Base-by-base conservation (phyloP, 2,797 vertebrate species). In the Smutsia gigantea region DNA sequence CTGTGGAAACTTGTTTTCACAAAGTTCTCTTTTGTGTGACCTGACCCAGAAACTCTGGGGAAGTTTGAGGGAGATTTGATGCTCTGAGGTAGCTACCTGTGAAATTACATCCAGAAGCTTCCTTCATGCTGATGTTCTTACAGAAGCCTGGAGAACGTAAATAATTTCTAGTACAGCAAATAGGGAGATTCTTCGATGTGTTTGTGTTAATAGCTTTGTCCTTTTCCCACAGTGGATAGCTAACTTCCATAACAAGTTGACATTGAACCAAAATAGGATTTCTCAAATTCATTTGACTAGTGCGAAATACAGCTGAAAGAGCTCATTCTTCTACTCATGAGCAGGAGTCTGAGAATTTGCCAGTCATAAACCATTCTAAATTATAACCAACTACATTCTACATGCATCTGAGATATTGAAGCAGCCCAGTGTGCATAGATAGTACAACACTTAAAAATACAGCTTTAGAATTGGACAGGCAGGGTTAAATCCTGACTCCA, bases 31-130 rank as follows among this genome's bases (percentile, higher is more conserved):
- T 86, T 42, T 75, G 61, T 83, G 69, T 75, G 92, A 94, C 29
- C 53, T 88, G 81, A 84, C 49, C 92, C 72, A 94, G 90, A 96
- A 96, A 85, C 57, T 78, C 90, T 37, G 81, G 72, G 57, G 61
- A 68, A 75, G 8, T 77, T 85, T 0, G 17, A 87, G 46, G 5
- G 15, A 77, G 34, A 74, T 86, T 49, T 78, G 69, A 84, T 37
- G 42, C 49, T 46, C 37, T 0, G 9, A 87, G 46, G 68, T 82
- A 71, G 53, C 34, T 14, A 71, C 69, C 51, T 25, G 4, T 34
- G 61, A 82, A 68, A 42, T 59, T 25, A 10, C 53, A 23, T 46
- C 42, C 9, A 69, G 66, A 61, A 83, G 63, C 34, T 37, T 63
- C 53, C 59, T 9, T 34, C 27, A 27, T 5, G 27, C 34, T 1